Evolutionary conservation across 2,888 invertebrate species (phyloP), one percentile per base, ranked within the genome.

Genomic region (Lymantria monacha): DNA sequence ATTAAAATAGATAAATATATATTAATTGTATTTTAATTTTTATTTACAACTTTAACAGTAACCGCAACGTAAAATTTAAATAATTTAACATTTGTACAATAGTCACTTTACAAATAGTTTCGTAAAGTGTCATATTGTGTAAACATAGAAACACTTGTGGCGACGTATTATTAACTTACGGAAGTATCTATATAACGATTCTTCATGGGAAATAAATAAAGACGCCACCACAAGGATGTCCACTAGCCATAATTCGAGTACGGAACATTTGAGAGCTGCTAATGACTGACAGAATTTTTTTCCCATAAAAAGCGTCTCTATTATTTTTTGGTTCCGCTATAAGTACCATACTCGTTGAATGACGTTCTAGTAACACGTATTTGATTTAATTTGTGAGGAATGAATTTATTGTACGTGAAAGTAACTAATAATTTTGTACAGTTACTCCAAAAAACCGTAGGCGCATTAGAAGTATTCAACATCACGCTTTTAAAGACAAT

Each of bases 121-220:
- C 42, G 53, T 40, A 49, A 53, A 63, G 64, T 62, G 61, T 56
- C 53, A 57, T 49, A 57, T 63, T 58, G 65, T 58, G 61, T 63
- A 57, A 69, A 64, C 65, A 59, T 51, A 58, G 62, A 57, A 66
- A 74, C 76, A 75, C 75, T 72, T 74, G 72, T 62, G 55, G 46
- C 49, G 2, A 69, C 64, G 66, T 55, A 60, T 46, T 57, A 61
- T 45, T 51, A 54, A 58, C 52, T 66, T 69, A 72, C 77, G 83
- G 84, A 86, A 85, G 82, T 79, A 65, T 62, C 10, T 68, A 3
- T 22, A 48, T 76, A 77, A 72, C 72, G 74, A 71, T 68, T 51
- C 47, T 37, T 66, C 85, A 86, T 88, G 85, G 81, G 86, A 86
- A 86, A 70, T 15, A 12, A n/a, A 46, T 11, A 14, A 45, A 49